Evolutionary conservation across 1,140 invertebrate genomes (phyloP).

Genomic region (Centruroides sculpturatus): DNA sequence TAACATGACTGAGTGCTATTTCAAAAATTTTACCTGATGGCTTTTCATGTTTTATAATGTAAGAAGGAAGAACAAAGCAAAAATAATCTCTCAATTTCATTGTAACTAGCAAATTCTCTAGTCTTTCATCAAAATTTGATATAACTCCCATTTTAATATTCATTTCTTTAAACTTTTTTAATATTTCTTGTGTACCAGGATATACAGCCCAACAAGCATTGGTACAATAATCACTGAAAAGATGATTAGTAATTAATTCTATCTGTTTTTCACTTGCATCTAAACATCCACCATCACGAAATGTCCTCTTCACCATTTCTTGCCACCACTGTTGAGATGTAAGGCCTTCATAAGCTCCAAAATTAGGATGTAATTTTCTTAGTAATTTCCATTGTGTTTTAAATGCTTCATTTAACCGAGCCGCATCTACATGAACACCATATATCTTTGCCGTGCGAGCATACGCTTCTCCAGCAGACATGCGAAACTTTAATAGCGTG

Average conservation of each 20-base stretch:
- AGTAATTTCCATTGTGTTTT: slow-evolving; percentile 44
- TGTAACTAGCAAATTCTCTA: slow-evolving; percentile 47
- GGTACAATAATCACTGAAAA: slow-evolving; percentile 48
- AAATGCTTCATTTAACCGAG: slow-evolving; percentile 47
- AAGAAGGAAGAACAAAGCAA: slow-evolving; percentile 64
- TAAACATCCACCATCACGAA: slow-evolving; percentile 29
- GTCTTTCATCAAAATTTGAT: slow-evolving; percentile 73
- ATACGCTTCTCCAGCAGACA: slow-evolving; percentile 56
- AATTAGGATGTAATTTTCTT: slow-evolving; percentile 57
- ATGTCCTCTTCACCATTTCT: slow-evolving; percentile 45
- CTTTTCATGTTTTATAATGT: slow-evolving; percentile 53
- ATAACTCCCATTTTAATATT: slow-evolving; percentile 46
- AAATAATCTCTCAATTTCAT: slow-evolving; percentile 50
- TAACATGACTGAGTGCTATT: slow-evolving; percentile 38
- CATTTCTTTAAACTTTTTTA: slow-evolving; percentile 36
- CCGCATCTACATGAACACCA: slow-evolving; percentile 40
- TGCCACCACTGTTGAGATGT: slow-evolving; percentile 71
- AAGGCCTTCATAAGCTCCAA: slow-evolving; percentile 47
- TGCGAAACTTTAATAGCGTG: slow-evolving; percentile 55
- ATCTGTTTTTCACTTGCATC: slow-evolving; percentile 28
- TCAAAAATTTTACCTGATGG: slow-evolving; percentile 57
- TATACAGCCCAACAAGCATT: slow-evolving; percentile 50
- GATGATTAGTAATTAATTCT: slow-evolving; percentile 39
- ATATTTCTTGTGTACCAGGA: slow-evolving; percentile 43
- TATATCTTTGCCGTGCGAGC: slow-evolving; percentile 46